Percentiles rank a stretch among this genome's conserved stretches.
These are phyloP conservation scores for Chloropsis cyanopogon DNA, from an alignment of 2,113 vertebrate genomes.

Conservation along the genomic window DNA sequence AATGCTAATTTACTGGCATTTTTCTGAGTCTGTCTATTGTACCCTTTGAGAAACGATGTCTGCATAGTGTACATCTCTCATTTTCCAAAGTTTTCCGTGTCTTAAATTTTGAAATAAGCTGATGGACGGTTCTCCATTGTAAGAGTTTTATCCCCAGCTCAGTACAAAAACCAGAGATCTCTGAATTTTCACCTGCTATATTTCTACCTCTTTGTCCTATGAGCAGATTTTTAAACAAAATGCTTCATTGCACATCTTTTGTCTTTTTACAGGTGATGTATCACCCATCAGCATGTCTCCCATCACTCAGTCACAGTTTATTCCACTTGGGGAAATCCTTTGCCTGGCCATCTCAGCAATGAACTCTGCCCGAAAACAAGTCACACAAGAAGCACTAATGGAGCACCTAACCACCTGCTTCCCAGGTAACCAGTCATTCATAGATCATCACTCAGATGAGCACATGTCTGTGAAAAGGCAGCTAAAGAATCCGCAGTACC, in stretches of 20 bases:
- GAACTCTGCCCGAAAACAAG: constrained; percentile 95
- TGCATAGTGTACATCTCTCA: neutral
- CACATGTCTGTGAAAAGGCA: neutral
- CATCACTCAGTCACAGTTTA: constrained; percentile 99
- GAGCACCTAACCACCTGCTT: constrained; percentile 97
- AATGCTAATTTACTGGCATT: neutral
- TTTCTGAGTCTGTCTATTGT: neutral
- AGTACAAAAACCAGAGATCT: neutral
- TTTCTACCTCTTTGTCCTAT: neutral
- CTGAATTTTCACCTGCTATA: neutral
- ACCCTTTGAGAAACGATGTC: neutral
- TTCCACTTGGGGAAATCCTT: constrained; percentile 97
- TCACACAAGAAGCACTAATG: constrained; percentile 95
- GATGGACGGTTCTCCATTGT: neutral
- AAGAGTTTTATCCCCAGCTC: neutral
- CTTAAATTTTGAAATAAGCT: neutral
- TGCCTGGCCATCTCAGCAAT: constrained; percentile 98
- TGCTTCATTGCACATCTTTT: neutral
- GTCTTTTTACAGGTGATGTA: constrained; percentile 91
- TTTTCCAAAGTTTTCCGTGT: neutral
- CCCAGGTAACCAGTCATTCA: constrained; percentile 83
- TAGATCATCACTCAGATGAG: neutral
- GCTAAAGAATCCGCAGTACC: neutral
- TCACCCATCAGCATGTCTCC: constrained; percentile 99
- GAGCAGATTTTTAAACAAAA: neutral